These are phyloP conservation scores for Nyctibius grandis DNA, from an alignment of 2,797 vertebrate species.

Conservation along the genomic window DNA sequence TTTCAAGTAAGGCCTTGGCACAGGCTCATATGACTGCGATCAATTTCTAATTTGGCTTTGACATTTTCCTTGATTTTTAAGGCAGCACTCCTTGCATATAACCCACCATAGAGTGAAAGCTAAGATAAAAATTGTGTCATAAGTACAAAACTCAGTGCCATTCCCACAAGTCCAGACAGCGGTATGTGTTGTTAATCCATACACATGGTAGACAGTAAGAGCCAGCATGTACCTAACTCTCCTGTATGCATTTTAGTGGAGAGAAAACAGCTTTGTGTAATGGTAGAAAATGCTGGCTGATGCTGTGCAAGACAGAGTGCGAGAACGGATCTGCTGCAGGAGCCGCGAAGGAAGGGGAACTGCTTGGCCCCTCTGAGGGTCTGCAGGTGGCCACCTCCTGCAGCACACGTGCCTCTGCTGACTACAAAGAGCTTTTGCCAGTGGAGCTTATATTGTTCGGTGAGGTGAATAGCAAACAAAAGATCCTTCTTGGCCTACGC, in stretches of 20 bases:
- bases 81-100: neutral
- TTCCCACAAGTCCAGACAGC: neutral
- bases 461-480: neutral
- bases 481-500: fast-evolving
- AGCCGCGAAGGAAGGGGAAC: no score
- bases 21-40: neutral
- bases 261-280: neutral
- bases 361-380: fast-evolving
- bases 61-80: neutral
- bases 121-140: neutral
- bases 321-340: neutral
- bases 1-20: neutral
- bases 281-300: neutral
- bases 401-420: neutral
- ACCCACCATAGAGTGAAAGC: neutral
- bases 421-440: neutral
- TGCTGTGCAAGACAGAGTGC: neutral
- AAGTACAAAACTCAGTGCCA: fast-evolving
- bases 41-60: neutral
- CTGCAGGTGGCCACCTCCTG: neutral
- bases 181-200: neutral
- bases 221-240: neutral
- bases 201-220: neutral
- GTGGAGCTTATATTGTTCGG: neutral
- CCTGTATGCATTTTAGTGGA: neutral